phyloP scores from a whole-genome alignment of 2,113 vertebrate genomes.

The Athene noctua region DNA sequence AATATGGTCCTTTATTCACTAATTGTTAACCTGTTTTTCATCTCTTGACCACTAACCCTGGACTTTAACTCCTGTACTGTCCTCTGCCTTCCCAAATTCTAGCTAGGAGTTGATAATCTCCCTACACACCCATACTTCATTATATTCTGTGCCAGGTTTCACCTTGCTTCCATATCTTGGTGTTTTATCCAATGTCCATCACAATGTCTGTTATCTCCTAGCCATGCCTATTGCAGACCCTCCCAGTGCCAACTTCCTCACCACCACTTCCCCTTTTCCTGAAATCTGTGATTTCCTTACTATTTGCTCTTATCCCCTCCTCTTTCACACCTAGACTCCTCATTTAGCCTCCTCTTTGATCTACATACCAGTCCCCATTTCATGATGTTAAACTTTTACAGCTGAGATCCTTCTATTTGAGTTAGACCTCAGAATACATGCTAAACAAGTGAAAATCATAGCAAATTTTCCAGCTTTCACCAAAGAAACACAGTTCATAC shows the following conservation, averaged over 20 bases:
- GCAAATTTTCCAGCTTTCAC: neutral
- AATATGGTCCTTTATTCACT: neutral
- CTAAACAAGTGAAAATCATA: neutral
- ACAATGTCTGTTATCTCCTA: neutral
- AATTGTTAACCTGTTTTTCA: neutral
- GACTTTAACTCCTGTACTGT: neutral
- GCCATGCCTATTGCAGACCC: neutral
- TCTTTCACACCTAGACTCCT: neutral
- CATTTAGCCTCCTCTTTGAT: neutral
- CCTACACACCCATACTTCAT: neutral
- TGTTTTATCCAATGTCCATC: neutral
- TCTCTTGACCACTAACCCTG: neutral
- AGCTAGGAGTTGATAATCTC: neutral
- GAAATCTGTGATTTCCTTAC: neutral
- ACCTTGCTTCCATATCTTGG: neutral
- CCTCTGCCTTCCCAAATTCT: neutral
- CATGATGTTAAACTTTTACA: neutral
- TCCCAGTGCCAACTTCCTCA: neutral
- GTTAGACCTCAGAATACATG: neutral
- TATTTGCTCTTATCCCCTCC: neutral
- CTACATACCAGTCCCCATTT: neutral
- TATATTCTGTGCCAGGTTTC: neutral
- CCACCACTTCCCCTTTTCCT: neutral
- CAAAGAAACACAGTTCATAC: neutral
- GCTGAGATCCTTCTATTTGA: neutral